Base-by-base conservation (phyloP, 2,888 invertebrate genomes). In the Catocala sponsa region DNA sequence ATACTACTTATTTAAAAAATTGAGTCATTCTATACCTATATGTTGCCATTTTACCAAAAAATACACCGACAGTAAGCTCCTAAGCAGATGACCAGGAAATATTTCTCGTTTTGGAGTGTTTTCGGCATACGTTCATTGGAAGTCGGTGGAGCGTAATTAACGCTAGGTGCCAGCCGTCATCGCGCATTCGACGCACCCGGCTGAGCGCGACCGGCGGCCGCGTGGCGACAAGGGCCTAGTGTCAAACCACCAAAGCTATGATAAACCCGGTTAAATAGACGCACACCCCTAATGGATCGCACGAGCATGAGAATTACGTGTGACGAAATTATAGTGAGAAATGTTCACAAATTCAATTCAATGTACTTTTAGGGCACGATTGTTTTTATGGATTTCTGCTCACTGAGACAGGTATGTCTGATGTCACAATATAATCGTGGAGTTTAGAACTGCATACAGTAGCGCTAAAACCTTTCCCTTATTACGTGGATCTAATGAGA, bases 61-160 rank as follows among this genome's bases (percentile, higher is more conserved):
- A 38, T 6, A 10, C 32, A 10, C 25, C 42, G 71, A 74, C 72
- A 54, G 48, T 69, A 74, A 77, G 66, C 72, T 48, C n/a, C 49
- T 49, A 50, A 73, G 59, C 43, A 47, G 11, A 33, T 38, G 57
- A 65, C 55, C 72, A 58, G 53, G 41, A 57, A 74, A 77, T 66
- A 55, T 68, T 62, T 75, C 63, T 54, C 58, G 59, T 60, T 70
- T 55, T 55, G 65, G 66, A 72, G 75, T 74, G 67, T 78, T 78
- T 72, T 68, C 70, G 74, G 67, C 70, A 74, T 74, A 67, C 62
- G 70, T 62, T 75, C 62, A 70, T 60, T 68, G 75, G 63, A 57
- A 60, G 67, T 75, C 86, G 80, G 72, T 84, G 80, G 76, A 76
- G 86, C 85, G 91, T 89, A 87, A 91, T 88, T 91, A 92, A 92